Base-by-base conservation (phyloP, 1,140 invertebrate genomes). In the Ceratina japonica region DNA sequence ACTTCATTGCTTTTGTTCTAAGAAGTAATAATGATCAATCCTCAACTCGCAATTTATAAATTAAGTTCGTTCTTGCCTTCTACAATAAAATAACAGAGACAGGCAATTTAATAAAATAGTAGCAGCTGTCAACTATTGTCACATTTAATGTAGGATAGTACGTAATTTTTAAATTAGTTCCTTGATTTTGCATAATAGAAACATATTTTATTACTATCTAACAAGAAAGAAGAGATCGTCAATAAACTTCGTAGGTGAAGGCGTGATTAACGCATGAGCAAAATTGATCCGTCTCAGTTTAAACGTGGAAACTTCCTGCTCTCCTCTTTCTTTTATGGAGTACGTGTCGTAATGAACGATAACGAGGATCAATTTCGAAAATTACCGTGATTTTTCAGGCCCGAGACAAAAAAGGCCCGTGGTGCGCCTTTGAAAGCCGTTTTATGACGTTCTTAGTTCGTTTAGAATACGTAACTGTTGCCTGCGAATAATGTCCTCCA, bases 401-500 rank as follows among this genome's bases (percentile, higher is more conserved):
- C 3, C 16, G 16, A 56, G 7, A 63, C 2, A 49, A 51, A 69
- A 31, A 37, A 49, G 18, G n/a, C 0, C 13, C 1, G 5, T 12
- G 18, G 7, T 20, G 22, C 70, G 12, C 49, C 31, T 27, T 44
- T 15, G 18, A 24, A 59, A 18, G 5, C 3, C 15, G 58, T 20
- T 83, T 83, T 83, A 71, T 37, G 76, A 64, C 75, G 61, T 65
- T 83, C 63, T 79, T 27, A 79, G 44, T 82, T 61, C 49, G 51
- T 79, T 83, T 31, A 58, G 75, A 69, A 12, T 54, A 18, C 4
- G 52, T 71, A 27, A 66, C 68, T 59, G 10, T 10, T 20, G 27
- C 58, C 63, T 69, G 66, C 13, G 15, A 13, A 12, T 31, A 44
- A 69, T 31, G 18, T 44, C 16, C 24, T 56, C 15, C 52, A 72